Evolutionary conservation across 1,140 invertebrate species (phyloP), one percentile per base, ranked within the genome.

Genomic region (Temnothorax nylanderi): DNA sequence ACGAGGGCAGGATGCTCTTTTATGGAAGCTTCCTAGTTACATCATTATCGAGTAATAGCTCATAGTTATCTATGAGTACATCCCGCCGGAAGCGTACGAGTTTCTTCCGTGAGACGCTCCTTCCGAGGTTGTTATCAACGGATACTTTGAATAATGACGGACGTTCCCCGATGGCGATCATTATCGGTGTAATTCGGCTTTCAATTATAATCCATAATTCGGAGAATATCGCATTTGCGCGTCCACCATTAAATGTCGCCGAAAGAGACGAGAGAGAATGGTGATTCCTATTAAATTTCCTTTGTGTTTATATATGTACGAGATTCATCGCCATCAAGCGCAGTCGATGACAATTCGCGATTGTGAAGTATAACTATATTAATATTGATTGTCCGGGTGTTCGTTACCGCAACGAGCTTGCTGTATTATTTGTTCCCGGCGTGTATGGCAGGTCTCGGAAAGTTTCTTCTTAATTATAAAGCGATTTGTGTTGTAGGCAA

Each of bases 21-120:
- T 75, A 21, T 34, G n/a, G n/a, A n/a, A 71, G 69, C n/a, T 60
- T 16, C 13, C 54, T 75, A 74, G 67, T 84, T 49, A 41, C 32
- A 75, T 84, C 56, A 84, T 84, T 84, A 84, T 74, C 80, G 21
- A 60, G 41, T 75, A 75, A 84, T 84, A 84, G 69, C 69, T 82
- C 41, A 37, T 60, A 84, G 69, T 75, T 84, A 49, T 75, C 41
- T 75, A 75, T 8, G 44, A 84, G 26, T 41, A 44, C 18, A 34
- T 37, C 34, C 47, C 0, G 21, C 7, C 54, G 16, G 13, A 49
- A 84, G 54, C 54, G 6, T 69, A 34, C 41, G 54, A 74, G 32
- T 37, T 75, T 84, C 32, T 54, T 41, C 32, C 2, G 13, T 44
- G 18, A 49, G 37, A 47, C 8, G 62, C 13, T 65, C 11, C 8